phyloP scores from a whole-genome alignment of 2,797 vertebrate genomes.

The Falco novaeseelandiae region DNA sequence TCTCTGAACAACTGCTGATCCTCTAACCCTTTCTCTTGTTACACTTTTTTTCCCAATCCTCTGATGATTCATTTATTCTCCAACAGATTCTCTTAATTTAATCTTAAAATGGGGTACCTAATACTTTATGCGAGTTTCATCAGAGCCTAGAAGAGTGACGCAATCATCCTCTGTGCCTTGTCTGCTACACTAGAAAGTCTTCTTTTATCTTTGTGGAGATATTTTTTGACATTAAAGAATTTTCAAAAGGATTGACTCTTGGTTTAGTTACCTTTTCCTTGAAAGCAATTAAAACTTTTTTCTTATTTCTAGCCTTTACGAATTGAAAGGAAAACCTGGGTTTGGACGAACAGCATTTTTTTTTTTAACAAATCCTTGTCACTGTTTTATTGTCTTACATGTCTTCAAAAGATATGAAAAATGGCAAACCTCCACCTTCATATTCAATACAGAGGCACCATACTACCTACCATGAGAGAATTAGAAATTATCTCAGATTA shows the following conservation, averaged over 20 bases:
- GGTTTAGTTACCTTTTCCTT: neutral
- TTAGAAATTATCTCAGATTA: neutral
- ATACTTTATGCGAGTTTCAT: neutral
- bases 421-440: neutral
- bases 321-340: neutral
- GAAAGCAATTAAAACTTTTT: neutral
- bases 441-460: neutral
- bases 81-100: neutral
- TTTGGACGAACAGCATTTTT: neutral
- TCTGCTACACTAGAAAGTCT: neutral
- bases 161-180: neutral
- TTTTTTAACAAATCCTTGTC: neutral
- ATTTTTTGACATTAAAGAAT: neutral
- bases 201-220: neutral
- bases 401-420: neutral
- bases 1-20: neutral
- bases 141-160: neutral
- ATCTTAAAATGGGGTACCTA: neutral
- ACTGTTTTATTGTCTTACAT: neutral
- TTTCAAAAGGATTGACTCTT: neutral
- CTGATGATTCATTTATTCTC: neutral
- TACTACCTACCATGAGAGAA: neutral
- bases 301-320: neutral
- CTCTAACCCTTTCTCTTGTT: neutral
- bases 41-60: neutral